A percentile compares a stretch with the other conserved stretches of the same genome.
phyloP scores from a whole-genome alignment of 1,140 invertebrate genomes.

The Brachionus plicatilis region DNA sequence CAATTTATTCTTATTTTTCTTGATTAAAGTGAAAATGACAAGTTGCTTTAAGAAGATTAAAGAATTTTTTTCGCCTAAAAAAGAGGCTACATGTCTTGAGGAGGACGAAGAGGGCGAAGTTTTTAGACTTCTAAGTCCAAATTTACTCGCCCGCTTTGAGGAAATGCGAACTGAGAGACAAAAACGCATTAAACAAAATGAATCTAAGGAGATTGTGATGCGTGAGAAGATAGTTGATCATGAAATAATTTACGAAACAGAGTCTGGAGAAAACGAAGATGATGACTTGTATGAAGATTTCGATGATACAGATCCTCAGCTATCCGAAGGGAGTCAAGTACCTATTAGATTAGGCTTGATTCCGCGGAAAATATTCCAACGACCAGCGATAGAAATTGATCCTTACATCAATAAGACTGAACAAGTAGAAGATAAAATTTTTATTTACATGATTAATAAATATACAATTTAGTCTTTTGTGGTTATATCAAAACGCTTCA shows the following conservation, averaged over 20 bases:
- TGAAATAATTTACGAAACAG: slow-evolving; percentile 14
- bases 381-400: slow-evolving; percentile 33
- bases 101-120: slow-evolving; percentile 33
- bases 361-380: slow-evolving; percentile 9
- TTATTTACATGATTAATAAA: background rate
- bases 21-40: background rate
- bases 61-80: background rate
- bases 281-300: slow-evolving; percentile 25
- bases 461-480: background rate
- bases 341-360: slow-evolving; percentile 24
- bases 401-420: slow-evolving; percentile 20
- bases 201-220: slow-evolving; percentile 12
- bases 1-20: background rate
- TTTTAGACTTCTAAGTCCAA: slow-evolving; percentile 18
- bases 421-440: background rate
- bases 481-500: slow-evolving; percentile 48
- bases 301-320: background rate
- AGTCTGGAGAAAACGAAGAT: background rate
- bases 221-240: slow-evolving; percentile 21
- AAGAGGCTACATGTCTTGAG: background rate
- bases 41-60: background rate
- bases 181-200: slow-evolving; percentile 12
- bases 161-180: slow-evolving; percentile 25
- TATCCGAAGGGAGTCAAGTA: slow-evolving; percentile 21
- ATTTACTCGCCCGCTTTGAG: background rate